Conservation (phyloP, 2,113 vertebrate species). For the Setophaga coronata region DNA sequence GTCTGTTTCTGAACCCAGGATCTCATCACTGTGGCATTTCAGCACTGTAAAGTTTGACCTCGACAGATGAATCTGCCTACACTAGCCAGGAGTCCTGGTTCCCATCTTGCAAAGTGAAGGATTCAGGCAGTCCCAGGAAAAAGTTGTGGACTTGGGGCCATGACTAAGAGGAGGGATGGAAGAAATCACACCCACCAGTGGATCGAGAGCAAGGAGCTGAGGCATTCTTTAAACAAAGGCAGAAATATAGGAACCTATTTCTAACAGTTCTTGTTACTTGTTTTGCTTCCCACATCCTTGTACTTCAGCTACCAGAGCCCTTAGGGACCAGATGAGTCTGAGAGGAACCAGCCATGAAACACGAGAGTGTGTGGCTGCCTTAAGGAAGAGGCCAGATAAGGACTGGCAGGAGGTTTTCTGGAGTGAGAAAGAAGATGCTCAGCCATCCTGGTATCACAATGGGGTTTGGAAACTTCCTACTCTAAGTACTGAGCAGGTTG, state of each 20-base stretch:
- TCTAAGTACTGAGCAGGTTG: background rate
- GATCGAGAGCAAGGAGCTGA: background rate
- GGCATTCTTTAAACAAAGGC: background rate
- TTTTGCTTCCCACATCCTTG: background rate
- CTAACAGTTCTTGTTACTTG: background rate
- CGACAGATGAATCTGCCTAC: background rate
- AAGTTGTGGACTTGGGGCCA: no score
- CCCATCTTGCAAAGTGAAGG: background rate
- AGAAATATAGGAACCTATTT: background rate
- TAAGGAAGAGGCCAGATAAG: background rate
- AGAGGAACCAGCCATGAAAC: background rate
- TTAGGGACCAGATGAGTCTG: background rate
- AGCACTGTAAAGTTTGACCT: background rate
- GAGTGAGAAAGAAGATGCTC: background rate
- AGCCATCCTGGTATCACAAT: background rate
- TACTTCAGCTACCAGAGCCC: background rate
- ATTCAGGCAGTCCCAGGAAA: background rate
- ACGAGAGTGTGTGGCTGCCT: background rate
- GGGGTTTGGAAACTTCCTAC: background rate
- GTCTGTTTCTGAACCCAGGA: background rate
- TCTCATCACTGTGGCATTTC: background rate
- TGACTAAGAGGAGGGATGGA: background rate
- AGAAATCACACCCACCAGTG: background rate
- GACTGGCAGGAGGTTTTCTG: background rate
- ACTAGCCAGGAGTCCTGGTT: background rate